Conservation (phyloP, 2,797 vertebrate species). For the Acrossocheilus fasciatus region DNA sequence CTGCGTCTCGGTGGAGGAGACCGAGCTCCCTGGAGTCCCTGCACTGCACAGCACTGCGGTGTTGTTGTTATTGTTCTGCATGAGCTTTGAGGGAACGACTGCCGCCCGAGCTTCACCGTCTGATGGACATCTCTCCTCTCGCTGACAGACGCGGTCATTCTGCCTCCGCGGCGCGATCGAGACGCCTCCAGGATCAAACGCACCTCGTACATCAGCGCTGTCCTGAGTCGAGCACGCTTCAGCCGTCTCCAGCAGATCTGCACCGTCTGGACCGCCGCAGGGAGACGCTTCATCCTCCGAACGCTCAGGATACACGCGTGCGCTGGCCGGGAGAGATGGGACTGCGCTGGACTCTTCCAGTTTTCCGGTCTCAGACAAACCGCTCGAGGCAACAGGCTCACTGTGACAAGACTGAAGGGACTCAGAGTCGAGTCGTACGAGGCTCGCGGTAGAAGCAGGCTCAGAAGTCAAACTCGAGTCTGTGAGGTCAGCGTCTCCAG, state of each 20-base stretch:
- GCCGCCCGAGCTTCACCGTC: background rate
- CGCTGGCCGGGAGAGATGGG: background rate
- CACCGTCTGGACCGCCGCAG: background rate
- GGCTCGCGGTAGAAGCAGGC: background rate
- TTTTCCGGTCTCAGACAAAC: background rate
- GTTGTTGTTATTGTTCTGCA: slow-evolving; percentile 42
- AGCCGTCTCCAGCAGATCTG: slow-evolving; percentile 17
- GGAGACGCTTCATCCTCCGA: background rate
- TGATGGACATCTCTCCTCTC: background rate
- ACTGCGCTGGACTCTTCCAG: background rate
- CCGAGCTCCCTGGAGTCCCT: background rate
- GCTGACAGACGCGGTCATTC: background rate
- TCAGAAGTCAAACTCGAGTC: background rate
- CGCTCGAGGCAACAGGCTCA: background rate
- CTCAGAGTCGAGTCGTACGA: background rate
- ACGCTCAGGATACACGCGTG: background rate
- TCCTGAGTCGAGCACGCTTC: slow-evolving; percentile 41
- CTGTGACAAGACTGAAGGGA: background rate
- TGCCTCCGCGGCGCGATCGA: background rate
- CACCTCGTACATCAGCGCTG: slow-evolving; percentile 51
- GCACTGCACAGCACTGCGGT: background rate
- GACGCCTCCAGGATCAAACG: slow-evolving; percentile 68
- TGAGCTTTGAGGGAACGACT: background rate
- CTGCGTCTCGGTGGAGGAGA: background rate
- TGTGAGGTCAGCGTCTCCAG: background rate